These are phyloP conservation scores for Phoxinus phoxinus DNA, from an alignment of 2,113 vertebrate species.

Conservation along the genomic window DNA sequence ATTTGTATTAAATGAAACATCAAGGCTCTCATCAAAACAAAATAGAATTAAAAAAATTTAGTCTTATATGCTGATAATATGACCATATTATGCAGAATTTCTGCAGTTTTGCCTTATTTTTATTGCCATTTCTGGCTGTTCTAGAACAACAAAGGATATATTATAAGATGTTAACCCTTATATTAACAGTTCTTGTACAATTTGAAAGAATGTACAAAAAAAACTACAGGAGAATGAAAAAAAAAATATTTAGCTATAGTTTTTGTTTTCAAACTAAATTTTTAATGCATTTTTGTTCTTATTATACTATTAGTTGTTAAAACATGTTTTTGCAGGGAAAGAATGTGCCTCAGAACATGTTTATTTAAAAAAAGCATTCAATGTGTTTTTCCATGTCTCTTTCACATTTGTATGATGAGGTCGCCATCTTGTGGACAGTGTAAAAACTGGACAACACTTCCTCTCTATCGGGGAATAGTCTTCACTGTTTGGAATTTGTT, in stretches of 20 bases:
- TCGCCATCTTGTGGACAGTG: conserved; percentile 42
- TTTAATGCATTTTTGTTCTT: not conserved
- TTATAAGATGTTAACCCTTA: not conserved
- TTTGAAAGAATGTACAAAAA: not conserved
- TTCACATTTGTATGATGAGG: not conserved
- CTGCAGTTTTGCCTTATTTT: not conserved
- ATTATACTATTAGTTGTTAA: not conserved
- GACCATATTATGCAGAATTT: too few relatives aligned
- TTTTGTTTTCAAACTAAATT: not conserved
- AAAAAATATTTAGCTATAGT: not conserved
- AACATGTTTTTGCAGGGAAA: not conserved
- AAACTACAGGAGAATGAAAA: not conserved
- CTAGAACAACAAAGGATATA: not conserved
- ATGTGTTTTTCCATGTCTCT: not conserved
- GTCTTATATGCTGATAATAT: not conserved
- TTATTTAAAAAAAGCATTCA: not conserved
- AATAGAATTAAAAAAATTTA: not conserved
- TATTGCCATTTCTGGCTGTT: not conserved
- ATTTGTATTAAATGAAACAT: not conserved
- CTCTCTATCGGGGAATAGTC: too few relatives aligned
- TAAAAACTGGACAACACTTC: not conserved
- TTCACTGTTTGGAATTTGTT: not conserved
- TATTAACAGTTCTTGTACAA: not conserved
- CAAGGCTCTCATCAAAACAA: not conserved
- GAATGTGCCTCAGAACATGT: not conserved